Base-by-base conservation (phyloP, 53 echinoderm and acorn worm species). In the Glandiceps talaboti region DNA sequence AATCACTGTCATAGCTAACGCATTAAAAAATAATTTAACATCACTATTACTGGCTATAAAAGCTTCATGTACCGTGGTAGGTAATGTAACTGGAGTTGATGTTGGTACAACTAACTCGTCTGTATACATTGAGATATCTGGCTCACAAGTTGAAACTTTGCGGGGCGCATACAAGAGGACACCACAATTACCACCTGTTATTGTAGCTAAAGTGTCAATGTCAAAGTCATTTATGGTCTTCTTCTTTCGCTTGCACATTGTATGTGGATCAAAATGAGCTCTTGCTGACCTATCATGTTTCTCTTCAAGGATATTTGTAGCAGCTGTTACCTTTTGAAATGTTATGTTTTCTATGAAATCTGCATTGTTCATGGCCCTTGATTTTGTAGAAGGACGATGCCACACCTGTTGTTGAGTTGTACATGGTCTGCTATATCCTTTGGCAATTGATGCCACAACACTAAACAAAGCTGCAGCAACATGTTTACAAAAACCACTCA, bases 151-250 rank as follows among this genome's bases (percentile, higher is more conserved):
- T n/a, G n/a, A n/a, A n/a, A n/a, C n/a, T n/a, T n/a, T n/a, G n/a
- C n/a, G n/a, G 20, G 64, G 64, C 29, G 26, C 30, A 33, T 91
- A 84, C 32, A 86, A 77, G 27, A 91, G 82, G 33, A 91, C 27
- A 1, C 91, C 88, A 83, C 91, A 88, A 76, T 91, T 88, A 33
- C 91, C 88, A 78, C 88, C 85, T 26, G 88, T 91, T 26, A 91
- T 91, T 28, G 73, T 31, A 27, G 91, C 88, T 27, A 91, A 79
- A 29, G 75, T 33, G 33, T 91, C 91, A 29, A 88, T 28, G 74
- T 88, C 77, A 78, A 81, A 88, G 1, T 28, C 29, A 1, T 30
- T 83, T 0, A 91, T 1, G 33, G 82, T 31, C 30, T 79, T 87
- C 1, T 81, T 27, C 1, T 25, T 30, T 73, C 87, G 79, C 76